Evolutionary conservation across 1,140 invertebrate genomes (phyloP), one percentile per base, ranked within the genome.

Genomic region (Drosophila grimshawi): DNA sequence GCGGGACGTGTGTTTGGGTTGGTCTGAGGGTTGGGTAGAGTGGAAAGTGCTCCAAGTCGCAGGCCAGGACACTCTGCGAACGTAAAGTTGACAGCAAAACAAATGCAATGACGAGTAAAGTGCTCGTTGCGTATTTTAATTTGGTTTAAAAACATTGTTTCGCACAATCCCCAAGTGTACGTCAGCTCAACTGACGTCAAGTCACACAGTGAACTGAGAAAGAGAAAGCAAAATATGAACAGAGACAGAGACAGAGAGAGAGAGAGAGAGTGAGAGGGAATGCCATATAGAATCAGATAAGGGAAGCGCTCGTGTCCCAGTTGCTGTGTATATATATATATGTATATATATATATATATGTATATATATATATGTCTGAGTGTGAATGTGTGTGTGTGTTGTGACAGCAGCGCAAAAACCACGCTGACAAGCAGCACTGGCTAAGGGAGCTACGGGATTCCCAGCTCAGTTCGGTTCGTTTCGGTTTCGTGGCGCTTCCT

Each of bases 61-160:
- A 89, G 85, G 73, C 77, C 80, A 77, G 73, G 77, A 78, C 82
- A 86, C 80, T 88, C 72, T 49, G 80, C 69, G 80, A 80, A 89
- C 83, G 48, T 65, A 86, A 76, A 86, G 82, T 76, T 76, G 79
- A 82, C 82, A 85, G 82, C 78, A 88, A 76, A 86, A 88, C 83
- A 88, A 88, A 89, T 89, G 85, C 85, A 83, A 89, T 80, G 80
- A 88, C 80, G 80, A 86, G 85, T 89, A 88, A 88, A 88, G 83
- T 88, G 83, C 85, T 88, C 85, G 85, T 89, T 88, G 83, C 85
- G 83, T 86, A 86, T 86, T 86, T 86, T 86, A 86, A 86, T 86
- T 86, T 80, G 83, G 82, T 86, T 86, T 86, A 88, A 86, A 86
- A 86, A 86, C 82, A 86, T 88, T 86, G 82, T 88, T 86, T 88